Base-by-base conservation (phyloP, 1,140 invertebrate genomes). In the Hydropsyche tenuis region DNA sequence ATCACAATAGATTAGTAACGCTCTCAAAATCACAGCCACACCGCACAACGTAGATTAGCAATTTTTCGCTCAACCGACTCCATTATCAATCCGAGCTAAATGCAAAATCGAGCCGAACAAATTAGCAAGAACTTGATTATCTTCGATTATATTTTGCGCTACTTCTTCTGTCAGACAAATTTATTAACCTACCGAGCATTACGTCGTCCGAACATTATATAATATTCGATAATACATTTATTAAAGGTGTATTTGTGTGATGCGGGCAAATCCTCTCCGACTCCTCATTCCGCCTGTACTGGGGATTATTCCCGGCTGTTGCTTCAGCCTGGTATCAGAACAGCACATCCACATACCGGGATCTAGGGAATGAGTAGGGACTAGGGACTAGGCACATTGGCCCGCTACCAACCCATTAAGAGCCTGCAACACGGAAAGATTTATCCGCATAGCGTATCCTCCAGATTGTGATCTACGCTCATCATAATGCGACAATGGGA, bases 401-500 rank as follows among this genome's bases (percentile, higher is more conserved):
- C 56, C 23, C 20, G 9, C 56, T 25, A 60, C 56, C 56, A 60
- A 60, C 18, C 56, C 56, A 60, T 60, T 60, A 60, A 20, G 16
- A 48, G 45, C 16, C 16, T 14, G 45, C 16, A 48, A 16, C 45
- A 12, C 45, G 45, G 56, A 60, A 60, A 23, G 56, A 60, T 60
- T 60, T 60, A 60, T 60, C 23, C 56, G 22, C 18, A 60, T 23
- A 23, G 23, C 56, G 12, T 60, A 18, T 23, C 12, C 12, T 60
- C 22, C 56, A 14, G 56, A 60, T 60, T 60, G 56, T 60, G 20
- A 60, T 60, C 56, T 27, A 60, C 23, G 22, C 56, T 60, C 56
- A 60, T 60, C 56, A 60, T 60, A 12, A 25, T 60, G 56, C 56
- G 22, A 60, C 56, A 60, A 60, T 60, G 56, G 56, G 12, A 60